Evolutionary conservation across 2,888 invertebrate species (phyloP).

Genomic region (Teleogryllus oceanicus): DNA sequence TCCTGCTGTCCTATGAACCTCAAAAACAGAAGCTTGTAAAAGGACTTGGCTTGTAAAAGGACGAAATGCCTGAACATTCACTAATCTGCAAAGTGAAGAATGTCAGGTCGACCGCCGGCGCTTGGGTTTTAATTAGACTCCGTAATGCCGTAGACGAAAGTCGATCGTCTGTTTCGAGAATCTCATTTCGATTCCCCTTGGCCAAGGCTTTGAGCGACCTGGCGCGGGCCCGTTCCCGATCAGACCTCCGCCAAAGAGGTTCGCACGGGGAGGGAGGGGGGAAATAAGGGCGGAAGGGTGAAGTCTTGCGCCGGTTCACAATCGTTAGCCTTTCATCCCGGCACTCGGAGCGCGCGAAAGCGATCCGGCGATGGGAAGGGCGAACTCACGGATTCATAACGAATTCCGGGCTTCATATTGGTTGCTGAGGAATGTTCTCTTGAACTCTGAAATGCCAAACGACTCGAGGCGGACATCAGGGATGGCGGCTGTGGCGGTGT

Average conservation of each 20-base stretch:
- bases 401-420: constrained; percentile 8
- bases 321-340: not conserved
- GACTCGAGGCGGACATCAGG: not conserved
- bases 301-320: not conserved
- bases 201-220: not conserved
- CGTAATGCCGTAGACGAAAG: not conserved
- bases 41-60: too few relatives aligned
- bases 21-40: too few relatives aligned
- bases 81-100: too few relatives aligned
- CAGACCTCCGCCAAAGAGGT: not conserved
- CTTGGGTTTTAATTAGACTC: not conserved
- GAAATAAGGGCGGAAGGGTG: not conserved
- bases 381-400: constrained; percentile 6
- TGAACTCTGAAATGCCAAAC: constrained; percentile 18
- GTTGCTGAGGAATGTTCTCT: constrained; percentile 2
- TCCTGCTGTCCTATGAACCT: too few relatives aligned
- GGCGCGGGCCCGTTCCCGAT: not conserved
- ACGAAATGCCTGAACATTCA: too few relatives aligned
- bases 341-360: not conserved
- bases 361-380: not conserved
- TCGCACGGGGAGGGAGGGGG: not conserved
- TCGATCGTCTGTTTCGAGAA: not conserved
- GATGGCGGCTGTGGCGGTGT: not conserved
- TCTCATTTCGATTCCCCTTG: not conserved
- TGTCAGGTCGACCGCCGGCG: too few relatives aligned